A percentile compares a stretch with the other conserved stretches of the same genome.
Evolutionary conservation across 2,888 invertebrate genomes (phyloP).

Genomic region (Calameuta idolon): DNA sequence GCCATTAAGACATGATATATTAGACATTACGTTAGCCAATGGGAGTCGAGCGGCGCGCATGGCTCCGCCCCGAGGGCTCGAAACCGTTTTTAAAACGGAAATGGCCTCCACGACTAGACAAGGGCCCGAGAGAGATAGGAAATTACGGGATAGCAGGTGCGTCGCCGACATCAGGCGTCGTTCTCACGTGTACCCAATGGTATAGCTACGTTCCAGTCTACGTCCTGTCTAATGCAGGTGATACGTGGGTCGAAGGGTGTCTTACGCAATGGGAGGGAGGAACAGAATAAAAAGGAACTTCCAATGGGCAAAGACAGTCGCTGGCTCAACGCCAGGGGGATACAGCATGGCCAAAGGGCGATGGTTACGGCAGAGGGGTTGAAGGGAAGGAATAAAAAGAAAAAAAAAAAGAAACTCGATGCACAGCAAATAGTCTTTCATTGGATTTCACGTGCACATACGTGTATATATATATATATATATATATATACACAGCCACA

Average conservation of each 20-base stretch:
- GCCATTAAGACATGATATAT: constrained; percentile 47
- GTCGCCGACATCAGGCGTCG: constrained; percentile 18
- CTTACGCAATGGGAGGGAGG: constrained; percentile 3
- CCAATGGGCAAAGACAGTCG: not conserved
- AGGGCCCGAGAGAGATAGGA: constrained; percentile 6
- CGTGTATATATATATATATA: too few species aligned
- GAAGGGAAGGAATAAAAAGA: not conserved
- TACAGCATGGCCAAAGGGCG: not conserved
- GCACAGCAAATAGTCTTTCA: not conserved
- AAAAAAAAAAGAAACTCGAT: not conserved
- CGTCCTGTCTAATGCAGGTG: constrained; percentile 17
- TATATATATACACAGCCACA: too few species aligned
- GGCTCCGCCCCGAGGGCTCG: constrained; percentile 50
- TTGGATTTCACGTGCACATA: not conserved
- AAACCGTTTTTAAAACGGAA: constrained; percentile 47
- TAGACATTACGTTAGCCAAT: constrained; percentile 50
- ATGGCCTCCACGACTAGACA: constrained; percentile 25
- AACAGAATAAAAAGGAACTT: not conserved
- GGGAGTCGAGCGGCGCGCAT: constrained; percentile 26
- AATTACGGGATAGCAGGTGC: constrained; percentile 11
- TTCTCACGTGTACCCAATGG: constrained; percentile 2
- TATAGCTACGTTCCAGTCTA: not conserved
- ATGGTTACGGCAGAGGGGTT: not conserved
- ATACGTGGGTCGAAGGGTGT: constrained; percentile 10
- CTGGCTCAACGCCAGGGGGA: not conserved